Evolutionary conservation across 30 jellyfish, hydroid and myxozoan species (phyloP), one percentile per base, ranked within the genome.

Genomic region (Catostylus mosaicus): DNA sequence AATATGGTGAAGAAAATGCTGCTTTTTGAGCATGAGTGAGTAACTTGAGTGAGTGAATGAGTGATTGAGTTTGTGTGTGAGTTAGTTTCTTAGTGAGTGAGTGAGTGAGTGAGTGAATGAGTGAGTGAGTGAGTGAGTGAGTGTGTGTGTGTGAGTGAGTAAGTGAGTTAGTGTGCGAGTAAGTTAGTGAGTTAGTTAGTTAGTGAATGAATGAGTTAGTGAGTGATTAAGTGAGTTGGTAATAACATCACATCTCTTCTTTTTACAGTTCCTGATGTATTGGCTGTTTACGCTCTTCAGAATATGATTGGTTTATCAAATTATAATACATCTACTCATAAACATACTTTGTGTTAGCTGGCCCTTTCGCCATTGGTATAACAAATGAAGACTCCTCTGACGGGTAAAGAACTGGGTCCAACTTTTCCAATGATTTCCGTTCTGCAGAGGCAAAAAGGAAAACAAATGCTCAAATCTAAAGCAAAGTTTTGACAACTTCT

Each of bases 341-440:
- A 18, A 63, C 87, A 32, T 27, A 88, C 97, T 63, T 88, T 1
- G 92, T 30, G 30, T 33, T 43, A 16, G 64, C 16, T 18, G 97
- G 97, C 8, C 97, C 97, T 80, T 32, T 61, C 50, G 63, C 84
- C 73, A 88, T 56, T 1, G 82, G 88, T 30, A 88, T 40, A 14
- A 80, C 61, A 26, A 88, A 29, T 27, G 68, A 45, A 5, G 75
- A 68, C 27, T 50, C 37, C 1, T 65, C 23, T 40, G 30, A 43
- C 32, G 37, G 22, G 31, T 38, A 31, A 20, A 20, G 18, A 48
- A 24, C 23, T 31, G 38, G 33, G 69, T 88, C 88, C 33, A 79
- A 36, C 51, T 66, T 88, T 61, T 48, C 74, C 75, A 88, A 67
- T 20, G 64, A 47, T 47, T 45, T 69, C 2, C 97, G 87, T 57